Conservation (phyloP, 2,113 vertebrate species). For the Illadopsis cleaveri region DNA sequence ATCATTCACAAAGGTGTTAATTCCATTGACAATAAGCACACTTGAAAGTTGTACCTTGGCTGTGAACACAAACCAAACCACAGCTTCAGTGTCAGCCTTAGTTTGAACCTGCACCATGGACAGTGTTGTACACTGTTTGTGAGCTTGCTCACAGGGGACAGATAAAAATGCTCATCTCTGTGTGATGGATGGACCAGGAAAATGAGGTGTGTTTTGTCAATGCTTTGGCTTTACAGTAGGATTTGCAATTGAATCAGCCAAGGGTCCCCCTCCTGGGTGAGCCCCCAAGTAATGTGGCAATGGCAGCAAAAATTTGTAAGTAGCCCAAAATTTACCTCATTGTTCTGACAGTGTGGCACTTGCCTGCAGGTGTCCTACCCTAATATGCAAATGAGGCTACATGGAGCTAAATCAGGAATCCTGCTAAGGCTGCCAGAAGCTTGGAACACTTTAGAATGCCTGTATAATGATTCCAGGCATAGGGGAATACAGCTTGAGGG, state of each 20-base stretch:
- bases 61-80: not conserved
- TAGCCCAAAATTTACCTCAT: not conserved
- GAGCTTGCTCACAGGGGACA: not conserved
- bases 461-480: not conserved
- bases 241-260: not conserved
- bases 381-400: accelerated
- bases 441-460: not conserved
- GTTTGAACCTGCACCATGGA: not conserved
- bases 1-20: not conserved
- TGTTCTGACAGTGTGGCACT: not conserved
- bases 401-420: not conserved
- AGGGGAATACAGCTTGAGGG: not conserved
- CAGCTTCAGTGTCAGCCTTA: not conserved
- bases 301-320: not conserved
- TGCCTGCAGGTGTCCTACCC: not conserved
- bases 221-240: not conserved
- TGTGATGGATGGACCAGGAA: not conserved
- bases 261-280: not conserved
- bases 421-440: not conserved
- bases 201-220: accelerated
- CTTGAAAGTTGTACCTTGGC: not conserved
- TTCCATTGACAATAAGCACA: not conserved
- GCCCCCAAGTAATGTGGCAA: accelerated
- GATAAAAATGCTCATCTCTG: not conserved
- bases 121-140: not conserved